phyloP scores from a whole-genome alignment of 2,888 invertebrate genomes.

The Lysandra coridon region DNA sequence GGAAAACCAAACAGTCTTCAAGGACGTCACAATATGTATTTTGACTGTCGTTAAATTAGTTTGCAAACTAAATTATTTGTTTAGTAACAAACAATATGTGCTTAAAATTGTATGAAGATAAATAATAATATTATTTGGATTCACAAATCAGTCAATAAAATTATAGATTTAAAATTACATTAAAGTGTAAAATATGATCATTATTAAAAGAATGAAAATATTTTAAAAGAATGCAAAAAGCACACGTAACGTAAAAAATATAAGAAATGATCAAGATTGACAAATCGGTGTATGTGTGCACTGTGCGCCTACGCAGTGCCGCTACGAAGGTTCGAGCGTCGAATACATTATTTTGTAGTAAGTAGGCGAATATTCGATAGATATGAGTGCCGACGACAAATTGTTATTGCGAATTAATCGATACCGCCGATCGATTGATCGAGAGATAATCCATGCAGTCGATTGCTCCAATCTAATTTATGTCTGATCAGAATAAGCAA shows the following conservation, averaged over 20 bases:
- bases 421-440: slow-evolving; percentile 52
- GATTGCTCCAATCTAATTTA: slow-evolving; percentile 24
- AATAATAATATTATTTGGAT: not conserved
- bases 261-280: slow-evolving; percentile 58
- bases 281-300: slow-evolving; percentile 50
- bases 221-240: not conserved
- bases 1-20: not conserved
- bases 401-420: slow-evolving; percentile 76
- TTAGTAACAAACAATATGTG: not conserved
- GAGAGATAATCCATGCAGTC: slow-evolving; percentile 42
- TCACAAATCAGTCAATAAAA: too few relatives aligned
- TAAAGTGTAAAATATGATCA: not conserved
- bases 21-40: not conserved
- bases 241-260: slow-evolving; percentile 11
- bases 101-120: not conserved
- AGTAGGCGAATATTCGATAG: slow-evolving; percentile 68
- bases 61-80: not conserved
- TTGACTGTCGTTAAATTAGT: not conserved
- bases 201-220: not conserved
- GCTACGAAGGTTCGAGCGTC: slow-evolving; percentile 64
- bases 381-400: slow-evolving; percentile 72
- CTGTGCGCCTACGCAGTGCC: slow-evolving; percentile 67
- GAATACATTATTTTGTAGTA: slow-evolving; percentile 73
- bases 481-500: slow-evolving; percentile 12
- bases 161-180: too few relatives aligned